phyloP scores from a whole-genome alignment of 1,140 invertebrate genomes.

The Heliothis virescens region DNA sequence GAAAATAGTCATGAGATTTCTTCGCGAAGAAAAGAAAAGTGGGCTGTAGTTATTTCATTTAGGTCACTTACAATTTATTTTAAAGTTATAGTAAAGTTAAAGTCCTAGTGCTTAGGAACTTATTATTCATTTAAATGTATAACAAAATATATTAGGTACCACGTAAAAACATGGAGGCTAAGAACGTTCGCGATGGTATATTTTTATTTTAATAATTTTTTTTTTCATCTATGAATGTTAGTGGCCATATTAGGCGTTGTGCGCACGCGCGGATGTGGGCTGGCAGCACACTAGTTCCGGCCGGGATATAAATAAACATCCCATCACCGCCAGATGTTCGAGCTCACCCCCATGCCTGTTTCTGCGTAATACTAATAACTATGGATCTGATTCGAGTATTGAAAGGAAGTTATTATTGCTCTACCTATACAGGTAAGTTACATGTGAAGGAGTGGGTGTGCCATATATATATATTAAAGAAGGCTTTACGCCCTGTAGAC shows the following conservation, averaged over 20 bases:
- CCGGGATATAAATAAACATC: constrained; percentile 80
- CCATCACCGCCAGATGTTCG: constrained; percentile 74
- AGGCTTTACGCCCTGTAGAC: too few relatives aligned
- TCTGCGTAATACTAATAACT: not conserved
- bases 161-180: not conserved
- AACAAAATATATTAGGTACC: too few relatives aligned
- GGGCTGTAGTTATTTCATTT: constrained; percentile 6
- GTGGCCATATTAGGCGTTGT: constrained; percentile 51
- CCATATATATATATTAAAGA: too few relatives aligned
- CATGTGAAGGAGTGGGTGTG: too few relatives aligned
- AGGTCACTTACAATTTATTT: not conserved
- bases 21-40: not conserved
- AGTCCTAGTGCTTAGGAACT: too few relatives aligned
- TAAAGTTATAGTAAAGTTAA: too few relatives aligned
- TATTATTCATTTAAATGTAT: too few relatives aligned
- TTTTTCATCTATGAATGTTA: constrained; percentile 30
- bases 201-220: not conserved
- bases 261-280: constrained; percentile 76
- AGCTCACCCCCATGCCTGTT: constrained; percentile 49
- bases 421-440: too few relatives aligned
- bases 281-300: constrained; percentile 75
- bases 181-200: not conserved
- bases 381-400: not conserved
- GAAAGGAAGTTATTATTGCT: not conserved
- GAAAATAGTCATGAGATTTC: constrained; percentile 16